A percentile compares a stretch with the other conserved stretches of the same genome.
Conservation (phyloP, 1,140 invertebrate species). For the Grapholita molesta region DNA sequence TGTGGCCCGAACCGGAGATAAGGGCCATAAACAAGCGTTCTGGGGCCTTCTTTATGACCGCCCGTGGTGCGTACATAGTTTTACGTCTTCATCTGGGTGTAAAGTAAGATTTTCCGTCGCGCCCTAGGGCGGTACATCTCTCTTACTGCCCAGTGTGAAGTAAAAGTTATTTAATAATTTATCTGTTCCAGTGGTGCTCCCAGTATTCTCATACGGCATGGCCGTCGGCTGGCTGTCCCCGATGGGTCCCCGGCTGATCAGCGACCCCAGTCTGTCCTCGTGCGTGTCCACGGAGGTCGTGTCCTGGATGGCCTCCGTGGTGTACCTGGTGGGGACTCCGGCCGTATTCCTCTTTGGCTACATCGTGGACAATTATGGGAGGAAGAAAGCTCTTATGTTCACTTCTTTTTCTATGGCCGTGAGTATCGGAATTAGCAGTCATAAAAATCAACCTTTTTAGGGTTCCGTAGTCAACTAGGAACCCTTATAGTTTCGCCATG, state of each 20-base stretch:
- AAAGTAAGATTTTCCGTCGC: too few relatives aligned
- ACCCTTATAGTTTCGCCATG: too few relatives aligned
- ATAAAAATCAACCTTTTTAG: too few relatives aligned
- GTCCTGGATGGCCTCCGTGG: constrained; percentile 69
- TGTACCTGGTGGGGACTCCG: constrained; percentile 60
- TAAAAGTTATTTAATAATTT: too few relatives aligned
- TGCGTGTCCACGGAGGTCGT: constrained; percentile 55
- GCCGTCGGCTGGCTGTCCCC: constrained; percentile 67
- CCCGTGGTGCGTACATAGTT: too few relatives aligned
- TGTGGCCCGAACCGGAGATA: too few relatives aligned
- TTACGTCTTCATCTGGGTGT: too few relatives aligned
- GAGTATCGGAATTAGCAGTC: constrained; percentile 32
- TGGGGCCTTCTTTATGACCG: too few relatives aligned
- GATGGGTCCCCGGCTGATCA: constrained; percentile 60
- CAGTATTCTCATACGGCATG: constrained; percentile 64
- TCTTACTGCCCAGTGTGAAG: too few relatives aligned
- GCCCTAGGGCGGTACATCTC: too few relatives aligned
- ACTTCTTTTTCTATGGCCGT: constrained; percentile 63
- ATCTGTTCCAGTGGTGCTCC: constrained; percentile 56
- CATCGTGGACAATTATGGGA: constrained; percentile 62
- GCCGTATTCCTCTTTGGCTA: constrained; percentile 63
- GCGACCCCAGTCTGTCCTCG: constrained; percentile 44
- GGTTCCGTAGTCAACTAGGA: too few relatives aligned
- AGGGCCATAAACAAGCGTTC: too few relatives aligned
- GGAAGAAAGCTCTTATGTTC: constrained; percentile 56